Percentiles rank a stretch among this genome's conserved stretches.
Conservation (phyloP, 2,113 vertebrate genomes). For the Turdus rufiventris region DNA sequence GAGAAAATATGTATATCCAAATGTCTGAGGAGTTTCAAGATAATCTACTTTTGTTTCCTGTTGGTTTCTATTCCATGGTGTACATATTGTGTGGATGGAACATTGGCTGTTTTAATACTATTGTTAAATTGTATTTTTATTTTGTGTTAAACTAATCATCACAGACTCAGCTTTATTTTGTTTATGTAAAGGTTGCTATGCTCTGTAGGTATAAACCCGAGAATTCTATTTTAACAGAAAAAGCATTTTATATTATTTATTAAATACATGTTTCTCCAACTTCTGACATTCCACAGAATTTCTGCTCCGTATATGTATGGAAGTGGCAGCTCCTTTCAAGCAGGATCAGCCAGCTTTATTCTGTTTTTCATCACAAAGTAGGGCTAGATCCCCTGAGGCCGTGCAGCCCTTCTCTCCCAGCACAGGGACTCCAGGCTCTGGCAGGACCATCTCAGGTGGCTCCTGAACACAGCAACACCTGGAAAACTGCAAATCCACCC, state of each 20-base stretch:
- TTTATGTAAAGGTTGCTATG: constrained; percentile 62
- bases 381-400: background rate
- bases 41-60: constrained; percentile 48
- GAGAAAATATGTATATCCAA: constrained; percentile 42
- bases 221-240: constrained; percentile 74
- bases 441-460: background rate
- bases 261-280: constrained; percentile 65
- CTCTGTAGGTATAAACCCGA: constrained; percentile 54
- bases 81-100: constrained; percentile 59
- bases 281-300: constrained; percentile 61
- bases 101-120: constrained; percentile 47
- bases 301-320: constrained; percentile 47
- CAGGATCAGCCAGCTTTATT: constrained; percentile 62
- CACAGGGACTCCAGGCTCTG: background rate
- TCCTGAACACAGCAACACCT: background rate
- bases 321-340: constrained; percentile 13
- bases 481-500: background rate
- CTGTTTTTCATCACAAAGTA: constrained; percentile 49
- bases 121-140: constrained; percentile 68
- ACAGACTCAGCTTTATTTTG: constrained; percentile 68
- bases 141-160: constrained; percentile 67
- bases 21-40: background rate
- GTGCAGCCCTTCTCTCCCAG: background rate
- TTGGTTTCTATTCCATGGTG: constrained; percentile 44
- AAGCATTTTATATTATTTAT: constrained; percentile 77